Base-by-base conservation (phyloP, 2,888 invertebrate species). In the Mesorhabditis belari region DNA sequence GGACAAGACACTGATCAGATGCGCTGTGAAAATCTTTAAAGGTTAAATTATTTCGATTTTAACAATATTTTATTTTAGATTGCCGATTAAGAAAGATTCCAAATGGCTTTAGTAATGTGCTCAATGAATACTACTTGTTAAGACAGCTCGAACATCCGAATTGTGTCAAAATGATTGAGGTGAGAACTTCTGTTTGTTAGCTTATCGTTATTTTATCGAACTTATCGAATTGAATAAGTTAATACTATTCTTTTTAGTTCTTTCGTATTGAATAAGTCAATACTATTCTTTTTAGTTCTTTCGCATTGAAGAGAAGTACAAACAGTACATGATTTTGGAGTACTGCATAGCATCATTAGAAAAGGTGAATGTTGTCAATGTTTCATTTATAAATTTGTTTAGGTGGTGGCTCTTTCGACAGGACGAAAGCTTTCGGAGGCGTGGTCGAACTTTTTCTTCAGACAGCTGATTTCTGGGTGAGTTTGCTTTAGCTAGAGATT, bases 241-340 rank as follows among this genome's bases (percentile, higher is more conserved):
- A n/a, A n/a, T n/a, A n/a, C 17, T 6, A 57, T 1, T 23, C 4
- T 4, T 26, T 17, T 25, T 12, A 6, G 23, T 55, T 73, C 27
- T 69, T n/a, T n/a, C n/a, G n/a, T n/a, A n/a, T n/a, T n/a, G n/a
- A n/a, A n/a, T n/a, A n/a, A n/a, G n/a, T n/a, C n/a, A n/a, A n/a
- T n/a, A n/a, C n/a, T 24, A 24, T 5, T 24, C 6, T 21, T 55
- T 74, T 26, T 69, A 79, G 59, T 92, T 93, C 71, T 86, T 95
- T 76, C 89, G 90, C 84, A 92, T 92, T 85, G 90, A 91, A 80
- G 92, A 93, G 81, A 96, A 96, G 82, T 90, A 94, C 81, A 98
- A 98, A 84, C 91, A 95, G 89, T 84, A 98, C 85, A 87, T 98
- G 84, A 88, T 96, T 69, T 90, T 98, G 90, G 96, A 98, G 55